phyloP scores from a whole-genome alignment of 2,797 vertebrate genomes.

The Hylomyscus alleni region DNA sequence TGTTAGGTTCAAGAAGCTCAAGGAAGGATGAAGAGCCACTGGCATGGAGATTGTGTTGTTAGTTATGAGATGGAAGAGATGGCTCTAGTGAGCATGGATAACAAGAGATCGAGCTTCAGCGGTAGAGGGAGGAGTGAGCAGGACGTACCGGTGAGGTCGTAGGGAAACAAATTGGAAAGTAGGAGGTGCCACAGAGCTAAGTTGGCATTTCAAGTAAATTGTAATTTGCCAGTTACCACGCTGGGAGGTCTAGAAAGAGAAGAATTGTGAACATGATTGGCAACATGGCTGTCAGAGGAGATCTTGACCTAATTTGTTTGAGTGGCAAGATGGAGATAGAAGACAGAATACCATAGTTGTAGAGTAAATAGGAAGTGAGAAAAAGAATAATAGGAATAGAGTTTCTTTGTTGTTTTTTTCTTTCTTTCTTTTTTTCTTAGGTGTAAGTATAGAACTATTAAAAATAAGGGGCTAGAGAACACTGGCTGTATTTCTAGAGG shows the following conservation, averaged over 20 bases:
- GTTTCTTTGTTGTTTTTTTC: not conserved
- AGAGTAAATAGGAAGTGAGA: not conserved
- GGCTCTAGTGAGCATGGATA: not conserved
- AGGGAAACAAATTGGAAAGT: not conserved
- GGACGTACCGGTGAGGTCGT: not conserved
- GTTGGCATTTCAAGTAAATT: not conserved
- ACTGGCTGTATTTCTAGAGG: not conserved
- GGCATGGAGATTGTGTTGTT: not conserved
- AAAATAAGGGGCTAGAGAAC: not conserved
- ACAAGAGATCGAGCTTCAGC: not conserved
- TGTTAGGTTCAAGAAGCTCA: not conserved
- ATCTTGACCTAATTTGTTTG: not conserved
- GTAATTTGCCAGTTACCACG: not conserved
- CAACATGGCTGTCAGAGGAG: not conserved
- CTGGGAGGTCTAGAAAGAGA: not conserved
- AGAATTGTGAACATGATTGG: not conserved
- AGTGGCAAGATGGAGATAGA: not conserved
- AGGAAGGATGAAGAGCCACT: not conserved
- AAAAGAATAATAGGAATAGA: not conserved
- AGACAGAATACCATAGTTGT: not conserved
- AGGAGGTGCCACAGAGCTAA: not conserved
- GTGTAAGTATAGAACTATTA: not conserved
- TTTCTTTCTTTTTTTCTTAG: not conserved
- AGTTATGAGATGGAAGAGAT: not conserved
- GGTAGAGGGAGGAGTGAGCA: not conserved